Evolutionary conservation across 2,113 vertebrate genomes (phyloP).

Genomic region (Zapus hudsonius): DNA sequence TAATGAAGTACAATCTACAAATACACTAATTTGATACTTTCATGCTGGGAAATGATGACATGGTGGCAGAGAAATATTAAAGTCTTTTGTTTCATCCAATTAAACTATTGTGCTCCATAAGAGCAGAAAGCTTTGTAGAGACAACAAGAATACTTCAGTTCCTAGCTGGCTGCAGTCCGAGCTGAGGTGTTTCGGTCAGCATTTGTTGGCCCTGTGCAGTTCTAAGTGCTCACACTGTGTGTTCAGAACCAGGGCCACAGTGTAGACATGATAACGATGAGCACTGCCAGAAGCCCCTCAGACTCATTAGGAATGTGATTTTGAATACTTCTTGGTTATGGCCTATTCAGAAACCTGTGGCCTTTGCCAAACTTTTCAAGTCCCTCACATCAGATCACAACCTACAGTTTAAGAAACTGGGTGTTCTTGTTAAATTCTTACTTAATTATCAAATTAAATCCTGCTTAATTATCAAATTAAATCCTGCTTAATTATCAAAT

Average conservation of each 20-base stretch:
- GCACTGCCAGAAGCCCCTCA: not conserved
- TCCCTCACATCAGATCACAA: not conserved
- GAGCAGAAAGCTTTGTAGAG: not conserved
- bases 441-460: too few species aligned
- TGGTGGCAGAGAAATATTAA: not conserved
- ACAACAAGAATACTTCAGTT: not conserved
- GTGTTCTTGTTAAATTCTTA: slow-evolving; percentile 15
- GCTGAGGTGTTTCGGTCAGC: not conserved
- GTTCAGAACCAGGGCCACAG: not conserved
- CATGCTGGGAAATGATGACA: not conserved
- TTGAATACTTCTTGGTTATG: not conserved
- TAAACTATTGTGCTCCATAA: not conserved
- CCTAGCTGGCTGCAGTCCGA: not conserved
- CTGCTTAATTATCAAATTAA: slow-evolving; percentile 41
- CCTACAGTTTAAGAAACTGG: not conserved
- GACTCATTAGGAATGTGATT: not conserved
- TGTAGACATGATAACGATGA: not conserved
- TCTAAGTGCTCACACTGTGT: not conserved
- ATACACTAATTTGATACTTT: not conserved
- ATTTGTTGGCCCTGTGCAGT: not conserved
- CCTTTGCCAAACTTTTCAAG: not conserved
- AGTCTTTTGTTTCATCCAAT: not conserved
- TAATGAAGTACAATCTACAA: not conserved
- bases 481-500: slow-evolving; percentile 37
- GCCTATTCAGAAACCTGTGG: not conserved